Conservation (phyloP, 1,140 invertebrate species). For the Catajapyx aquilonaris region DNA sequence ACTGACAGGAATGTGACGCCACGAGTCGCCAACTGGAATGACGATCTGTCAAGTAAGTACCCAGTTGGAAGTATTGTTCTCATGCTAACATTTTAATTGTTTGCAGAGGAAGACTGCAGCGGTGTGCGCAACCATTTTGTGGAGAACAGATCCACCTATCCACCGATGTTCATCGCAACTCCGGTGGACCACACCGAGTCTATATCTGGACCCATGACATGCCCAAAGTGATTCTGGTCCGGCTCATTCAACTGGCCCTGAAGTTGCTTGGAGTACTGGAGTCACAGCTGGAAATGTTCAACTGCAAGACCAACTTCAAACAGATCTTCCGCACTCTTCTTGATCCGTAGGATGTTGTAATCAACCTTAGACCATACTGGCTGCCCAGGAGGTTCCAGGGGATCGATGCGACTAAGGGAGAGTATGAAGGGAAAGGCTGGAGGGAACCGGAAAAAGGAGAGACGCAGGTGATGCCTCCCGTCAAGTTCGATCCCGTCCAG, state of each 20-base stretch:
- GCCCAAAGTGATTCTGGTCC: slow-evolving; percentile 38
- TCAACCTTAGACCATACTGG: slow-evolving; percentile 36
- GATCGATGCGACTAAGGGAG: too few relatives aligned
- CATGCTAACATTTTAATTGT: slow-evolving; percentile 5
- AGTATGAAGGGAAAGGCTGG: too few relatives aligned
- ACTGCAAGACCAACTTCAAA: slow-evolving; percentile 18
- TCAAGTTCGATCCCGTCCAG: slow-evolving; percentile 53
- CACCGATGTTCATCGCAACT: slow-evolving; percentile 50
- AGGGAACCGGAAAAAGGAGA: too few relatives aligned
- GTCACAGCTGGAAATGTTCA: slow-evolving; percentile 13
- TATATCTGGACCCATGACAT: slow-evolving; percentile 38
- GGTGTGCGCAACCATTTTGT: slow-evolving; percentile 45
- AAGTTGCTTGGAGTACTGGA: slow-evolving; percentile 36
- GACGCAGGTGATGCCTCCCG: too few relatives aligned
- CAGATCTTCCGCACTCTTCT: slow-evolving; percentile 39
- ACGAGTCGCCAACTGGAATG: slow-evolving; percentile 61
- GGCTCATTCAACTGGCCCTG: slow-evolving; percentile 40
- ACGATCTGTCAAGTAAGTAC: slow-evolving; percentile 39
- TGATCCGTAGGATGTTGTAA: slow-evolving; percentile 51
- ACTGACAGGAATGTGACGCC: slow-evolving; percentile 50
- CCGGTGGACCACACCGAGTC: slow-evolving; percentile 45
- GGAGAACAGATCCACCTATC: slow-evolving; percentile 32
- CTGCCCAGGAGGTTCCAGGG: slow-evolving; percentile 32
- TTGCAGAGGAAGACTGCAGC: slow-evolving; percentile 43
- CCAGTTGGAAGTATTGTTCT: neutral